Conservation (phyloP, 2,113 vertebrate species). For the Nicator chloris region DNA sequence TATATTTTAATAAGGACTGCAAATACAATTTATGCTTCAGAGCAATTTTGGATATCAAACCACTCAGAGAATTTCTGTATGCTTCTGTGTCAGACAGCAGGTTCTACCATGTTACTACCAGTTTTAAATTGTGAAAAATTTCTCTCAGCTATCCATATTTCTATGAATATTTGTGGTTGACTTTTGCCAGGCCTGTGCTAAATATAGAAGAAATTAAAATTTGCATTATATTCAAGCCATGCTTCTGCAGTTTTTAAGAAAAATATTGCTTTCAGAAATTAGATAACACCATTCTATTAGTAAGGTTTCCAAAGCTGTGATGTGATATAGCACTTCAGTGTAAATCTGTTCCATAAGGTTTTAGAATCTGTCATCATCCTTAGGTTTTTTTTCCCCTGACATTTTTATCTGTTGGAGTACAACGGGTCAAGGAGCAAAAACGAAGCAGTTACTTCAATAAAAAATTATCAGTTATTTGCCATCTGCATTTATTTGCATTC, state of each 20-base stretch:
- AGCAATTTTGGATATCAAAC: not conserved
- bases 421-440: slow-evolving; percentile 48
- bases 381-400: not conserved
- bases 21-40: not conserved
- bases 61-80: not conserved
- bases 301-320: not conserved
- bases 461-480: not conserved
- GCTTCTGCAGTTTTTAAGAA: not conserved
- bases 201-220: not conserved
- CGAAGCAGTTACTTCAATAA: slow-evolving; percentile 26
- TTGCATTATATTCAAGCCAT: not conserved
- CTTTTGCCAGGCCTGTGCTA: not conserved
- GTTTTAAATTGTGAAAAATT: not conserved
- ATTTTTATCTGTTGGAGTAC: slow-evolving; percentile 43
- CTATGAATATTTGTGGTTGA: not conserved
- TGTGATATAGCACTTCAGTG: not conserved
- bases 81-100: not conserved
- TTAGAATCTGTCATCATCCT: not conserved
- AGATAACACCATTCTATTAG: not conserved
- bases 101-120: not conserved
- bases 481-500: not conserved
- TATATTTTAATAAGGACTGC: not conserved
- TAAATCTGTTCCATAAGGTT: not conserved
- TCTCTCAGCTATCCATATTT: not conserved
- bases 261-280: not conserved